Evolutionary conservation across 37 sponge, comb jelly and placozoan species (phyloP).

Genomic region (Beroe forskalii): DNA sequence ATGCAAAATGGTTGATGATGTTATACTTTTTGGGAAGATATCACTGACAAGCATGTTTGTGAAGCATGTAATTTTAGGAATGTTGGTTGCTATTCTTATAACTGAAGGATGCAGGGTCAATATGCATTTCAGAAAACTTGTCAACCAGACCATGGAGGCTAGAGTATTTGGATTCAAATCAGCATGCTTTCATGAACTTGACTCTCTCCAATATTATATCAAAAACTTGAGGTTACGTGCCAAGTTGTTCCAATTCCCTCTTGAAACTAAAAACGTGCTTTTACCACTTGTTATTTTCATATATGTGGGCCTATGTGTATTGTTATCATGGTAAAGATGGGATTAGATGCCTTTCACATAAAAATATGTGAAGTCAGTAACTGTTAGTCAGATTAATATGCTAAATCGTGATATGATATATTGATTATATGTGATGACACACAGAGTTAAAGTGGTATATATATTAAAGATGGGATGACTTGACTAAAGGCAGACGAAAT

Average conservation of each 20-base stretch:
- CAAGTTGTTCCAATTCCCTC: conserved; percentile 60
- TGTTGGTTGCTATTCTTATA: neutral
- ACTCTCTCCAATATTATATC: conserved; percentile 45
- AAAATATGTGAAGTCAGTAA: too few relatives aligned
- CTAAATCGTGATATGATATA: too few relatives aligned
- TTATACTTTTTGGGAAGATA: neutral
- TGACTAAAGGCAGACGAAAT: too few relatives aligned
- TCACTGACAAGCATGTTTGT: conserved; percentile 57
- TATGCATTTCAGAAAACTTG: conserved; percentile 13
- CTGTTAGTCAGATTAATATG: too few relatives aligned
- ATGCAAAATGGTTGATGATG: neutral
- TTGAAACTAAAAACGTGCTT: neutral
- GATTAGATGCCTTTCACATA: too few relatives aligned
- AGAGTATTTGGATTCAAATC: conserved; percentile 57
- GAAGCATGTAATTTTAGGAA: conserved; percentile 12
- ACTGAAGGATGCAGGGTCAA: conserved; percentile 35
- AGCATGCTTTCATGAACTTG: conserved; percentile 60
- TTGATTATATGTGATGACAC: too few relatives aligned
- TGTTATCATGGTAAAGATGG: neutral
- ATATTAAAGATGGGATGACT: too few relatives aligned
- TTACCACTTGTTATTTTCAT: conserved; percentile 14
- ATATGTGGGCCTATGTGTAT: conserved; percentile 28
- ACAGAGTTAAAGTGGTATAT: too few relatives aligned
- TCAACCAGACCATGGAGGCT: conserved; percentile 57
- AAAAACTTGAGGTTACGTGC: conserved; percentile 34